Base-by-base conservation (phyloP, 1,140 invertebrate genomes). In the Ips nitidus region DNA sequence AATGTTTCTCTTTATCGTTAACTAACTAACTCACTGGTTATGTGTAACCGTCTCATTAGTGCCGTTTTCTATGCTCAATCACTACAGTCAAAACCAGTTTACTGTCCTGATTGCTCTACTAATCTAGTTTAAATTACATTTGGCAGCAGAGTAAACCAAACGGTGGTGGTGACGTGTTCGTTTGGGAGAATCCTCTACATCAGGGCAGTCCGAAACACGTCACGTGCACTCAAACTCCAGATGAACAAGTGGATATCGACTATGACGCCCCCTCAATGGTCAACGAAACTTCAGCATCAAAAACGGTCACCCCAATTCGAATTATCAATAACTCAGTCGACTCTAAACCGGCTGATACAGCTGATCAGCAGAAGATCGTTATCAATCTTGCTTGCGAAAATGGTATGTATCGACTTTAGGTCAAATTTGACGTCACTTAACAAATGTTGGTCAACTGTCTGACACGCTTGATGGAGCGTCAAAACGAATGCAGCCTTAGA, bases 181-280 rank as follows among this genome's bases (percentile, higher is more conserved):
- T 91, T 22, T 91, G 90, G 90, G 89, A 91, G 74, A 91, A 91
- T 83, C 89, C 90, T 0, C 77, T 91, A 47, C 87, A 89, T 75
- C 80, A 83, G 66, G 82, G 81, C 52, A 84, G 82, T 41, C 82
- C 83, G 2, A 82, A 80, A 36, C 80, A 80, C 40, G 50, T 79
- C 2, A 4, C 41, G 4, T 83, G 75, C 53, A 84, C 82, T 66
- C 84, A 85, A 0, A 90, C 88, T 2, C 88, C 88, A 0, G 88
- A 90, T 70, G 88, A 90, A 75, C 88, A 89, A 75, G 85, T 85
- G 0, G 88, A 90, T 60, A 88, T 86, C 59, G 88, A 90, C 68
- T 85, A 85, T 3, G 87, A 88, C 58, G 80, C 80, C 2, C 75
- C 74, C 1, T 73, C 52, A 36, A 76, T 78, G 60, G 76, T 75